These are phyloP conservation scores for Epizoanthus stellaris DNA, from an alignment of 92 coral and sea anemone genomes.

Conservation along the genomic window DNA sequence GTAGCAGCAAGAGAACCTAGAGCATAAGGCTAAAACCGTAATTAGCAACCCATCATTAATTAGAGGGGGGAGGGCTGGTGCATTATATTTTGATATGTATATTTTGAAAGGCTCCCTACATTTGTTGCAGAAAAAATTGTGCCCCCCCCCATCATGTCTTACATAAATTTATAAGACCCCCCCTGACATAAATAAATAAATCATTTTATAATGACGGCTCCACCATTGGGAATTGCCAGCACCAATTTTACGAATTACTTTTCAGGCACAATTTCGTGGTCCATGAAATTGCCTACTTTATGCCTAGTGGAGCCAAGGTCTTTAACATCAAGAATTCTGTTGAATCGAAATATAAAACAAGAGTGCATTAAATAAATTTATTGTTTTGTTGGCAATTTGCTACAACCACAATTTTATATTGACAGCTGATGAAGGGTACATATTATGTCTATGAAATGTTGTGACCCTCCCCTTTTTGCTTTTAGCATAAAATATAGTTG, in stretches of 20 bases:
- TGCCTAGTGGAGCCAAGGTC: conserved; percentile 22
- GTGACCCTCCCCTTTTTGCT: conserved; percentile 23
- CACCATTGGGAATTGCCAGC: conserved; percentile 22
- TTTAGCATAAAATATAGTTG: no score
- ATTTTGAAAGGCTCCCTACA: no score
- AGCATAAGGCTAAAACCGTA: no score
- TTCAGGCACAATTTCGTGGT: conserved; percentile 21
- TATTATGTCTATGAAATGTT: conserved; percentile 9
- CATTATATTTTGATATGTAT: no score
- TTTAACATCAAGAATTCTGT: conserved; percentile 8
- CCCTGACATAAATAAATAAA: conserved; percentile 23
- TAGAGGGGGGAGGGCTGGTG: no score
- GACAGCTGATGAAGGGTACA: conserved; percentile 20
- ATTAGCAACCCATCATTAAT: no score
- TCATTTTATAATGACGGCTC: conserved; percentile 17
- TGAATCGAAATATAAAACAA: conserved; percentile 18
- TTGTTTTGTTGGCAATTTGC: conserved; percentile 20
- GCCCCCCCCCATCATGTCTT: no score
- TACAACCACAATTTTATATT: conserved; percentile 18
- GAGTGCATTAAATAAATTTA: conserved; percentile 15
- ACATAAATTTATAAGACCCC: neutral
- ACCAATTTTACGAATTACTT: conserved; percentile 18
- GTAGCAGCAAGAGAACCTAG: conserved; percentile 11
- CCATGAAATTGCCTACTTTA: conserved; percentile 14
- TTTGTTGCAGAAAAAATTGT: no score